Conservation (phyloP, 2,113 vertebrate genomes). For the Phyllostomus discolor region DNA sequence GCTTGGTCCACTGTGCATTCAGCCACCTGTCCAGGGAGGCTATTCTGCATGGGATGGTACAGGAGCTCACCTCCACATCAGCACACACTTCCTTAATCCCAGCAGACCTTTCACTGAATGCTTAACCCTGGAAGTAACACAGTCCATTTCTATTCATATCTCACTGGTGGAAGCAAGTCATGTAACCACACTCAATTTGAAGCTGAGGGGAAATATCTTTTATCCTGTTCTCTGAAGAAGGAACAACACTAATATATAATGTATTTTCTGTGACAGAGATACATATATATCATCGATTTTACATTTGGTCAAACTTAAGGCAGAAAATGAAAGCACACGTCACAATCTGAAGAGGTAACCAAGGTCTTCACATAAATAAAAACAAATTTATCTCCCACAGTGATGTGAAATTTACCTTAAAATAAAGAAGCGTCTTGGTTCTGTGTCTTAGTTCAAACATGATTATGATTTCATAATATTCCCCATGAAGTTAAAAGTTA, state of each 20-base stretch:
- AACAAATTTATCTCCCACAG: background rate
- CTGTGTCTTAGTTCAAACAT: background rate
- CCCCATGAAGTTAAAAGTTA: background rate
- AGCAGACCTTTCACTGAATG: background rate
- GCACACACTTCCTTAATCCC: background rate
- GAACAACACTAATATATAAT: background rate
- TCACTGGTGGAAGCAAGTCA: background rate
- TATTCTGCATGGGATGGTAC: background rate
- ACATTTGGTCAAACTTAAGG: background rate
- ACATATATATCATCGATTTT: background rate
- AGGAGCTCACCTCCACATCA: background rate
- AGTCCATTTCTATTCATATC: background rate
- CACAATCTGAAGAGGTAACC: background rate
- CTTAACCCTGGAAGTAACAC: background rate
- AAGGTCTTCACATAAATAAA: background rate
- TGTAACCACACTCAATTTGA: background rate
- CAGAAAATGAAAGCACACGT: background rate
- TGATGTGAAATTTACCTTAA: background rate
- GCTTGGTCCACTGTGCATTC: background rate
- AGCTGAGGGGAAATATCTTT: background rate
- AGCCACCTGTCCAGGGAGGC: background rate
- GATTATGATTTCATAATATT: background rate
- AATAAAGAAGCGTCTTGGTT: conserved; percentile 5
- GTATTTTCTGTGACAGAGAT: background rate
- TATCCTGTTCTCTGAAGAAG: background rate